Conservation (phyloP, 92 coral and sea anemone species). For the Epizoanthus stellaris region DNA sequence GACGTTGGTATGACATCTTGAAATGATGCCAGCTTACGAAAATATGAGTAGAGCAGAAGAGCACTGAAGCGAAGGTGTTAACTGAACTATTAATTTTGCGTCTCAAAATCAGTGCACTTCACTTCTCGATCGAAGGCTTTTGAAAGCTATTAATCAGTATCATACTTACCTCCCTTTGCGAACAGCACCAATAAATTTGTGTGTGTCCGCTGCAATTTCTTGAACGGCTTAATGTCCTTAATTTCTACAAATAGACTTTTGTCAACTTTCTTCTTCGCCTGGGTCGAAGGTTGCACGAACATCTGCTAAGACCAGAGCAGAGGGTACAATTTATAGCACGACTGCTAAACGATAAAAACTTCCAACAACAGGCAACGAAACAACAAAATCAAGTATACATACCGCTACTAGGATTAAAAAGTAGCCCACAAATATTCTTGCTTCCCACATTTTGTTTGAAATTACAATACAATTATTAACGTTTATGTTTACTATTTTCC, state of each 20-base stretch:
- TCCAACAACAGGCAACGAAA: neutral
- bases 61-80: no score
- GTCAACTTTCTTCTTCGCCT: constrained; percentile 79
- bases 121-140: constrained; percentile 22
- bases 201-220: constrained; percentile 92
- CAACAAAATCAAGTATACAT: neutral
- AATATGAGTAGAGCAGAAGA: no score
- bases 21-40: no score
- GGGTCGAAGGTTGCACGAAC: constrained; percentile 35
- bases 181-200: constrained; percentile 91
- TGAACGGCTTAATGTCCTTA: constrained; percentile 87
- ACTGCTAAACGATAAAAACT: neutral
- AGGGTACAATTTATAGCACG: neutral
- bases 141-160: neutral
- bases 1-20: no score
- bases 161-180: constrained; percentile 81
- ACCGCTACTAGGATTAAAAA: constrained; percentile 30
- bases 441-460: constrained; percentile 18
- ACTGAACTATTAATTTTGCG: no score
- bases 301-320: constrained; percentile 42
- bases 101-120: neutral
- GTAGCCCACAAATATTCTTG: neutral
- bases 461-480: constrained; percentile 18
- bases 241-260: constrained; percentile 81
- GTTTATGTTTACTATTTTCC: constrained; percentile 31